A percentile compares a stretch with the other conserved stretches of the same genome.
These are phyloP conservation scores for Aromia moschata DNA, from an alignment of 2,888 invertebrate genomes.

Conservation along the genomic window DNA sequence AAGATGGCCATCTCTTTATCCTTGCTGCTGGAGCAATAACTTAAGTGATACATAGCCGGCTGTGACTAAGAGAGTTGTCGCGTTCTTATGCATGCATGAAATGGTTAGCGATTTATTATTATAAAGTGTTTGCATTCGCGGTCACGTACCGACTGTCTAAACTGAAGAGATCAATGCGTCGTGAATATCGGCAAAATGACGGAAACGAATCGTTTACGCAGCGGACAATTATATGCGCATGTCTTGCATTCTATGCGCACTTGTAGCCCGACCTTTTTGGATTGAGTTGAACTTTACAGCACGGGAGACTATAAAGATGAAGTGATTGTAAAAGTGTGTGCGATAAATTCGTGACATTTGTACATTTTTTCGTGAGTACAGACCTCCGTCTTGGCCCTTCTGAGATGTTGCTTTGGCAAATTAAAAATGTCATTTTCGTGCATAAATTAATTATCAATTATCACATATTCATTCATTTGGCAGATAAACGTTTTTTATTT, in stretches of 20 bases:
- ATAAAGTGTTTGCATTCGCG: constrained; percentile 60
- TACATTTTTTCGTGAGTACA: too few relatives aligned
- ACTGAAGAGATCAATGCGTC: constrained; percentile 53
- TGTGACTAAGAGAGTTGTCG: constrained; percentile 59
- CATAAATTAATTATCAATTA: too few relatives aligned
- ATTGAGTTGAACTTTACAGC: constrained; percentile 14
- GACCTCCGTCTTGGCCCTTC: too few relatives aligned
- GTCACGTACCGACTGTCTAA: constrained; percentile 59
- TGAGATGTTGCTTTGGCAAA: too few relatives aligned
- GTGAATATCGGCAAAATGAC: constrained; percentile 57
- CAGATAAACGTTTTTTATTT: too few relatives aligned
- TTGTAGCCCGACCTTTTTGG: constrained; percentile 24
- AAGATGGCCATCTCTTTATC: constrained; percentile 23
- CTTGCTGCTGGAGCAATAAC: constrained; percentile 28
- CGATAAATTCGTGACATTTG: too few relatives aligned
- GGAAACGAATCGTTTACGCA: constrained; percentile 53
- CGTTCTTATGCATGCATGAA: constrained; percentile 58
- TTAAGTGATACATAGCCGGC: constrained; percentile 42
- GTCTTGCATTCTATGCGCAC: constrained; percentile 35
- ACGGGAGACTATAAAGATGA: too few relatives aligned
- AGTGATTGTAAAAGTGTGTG: too few relatives aligned
- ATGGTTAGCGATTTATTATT: constrained; percentile 58
- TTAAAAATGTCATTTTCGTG: too few relatives aligned
- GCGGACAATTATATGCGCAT: constrained; percentile 35
- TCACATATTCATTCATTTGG: too few relatives aligned